Evolutionary conservation across 2,797 vertebrate genomes (phyloP), one percentile per base, ranked within the genome.

Genomic region (Falco columbarius): DNA sequence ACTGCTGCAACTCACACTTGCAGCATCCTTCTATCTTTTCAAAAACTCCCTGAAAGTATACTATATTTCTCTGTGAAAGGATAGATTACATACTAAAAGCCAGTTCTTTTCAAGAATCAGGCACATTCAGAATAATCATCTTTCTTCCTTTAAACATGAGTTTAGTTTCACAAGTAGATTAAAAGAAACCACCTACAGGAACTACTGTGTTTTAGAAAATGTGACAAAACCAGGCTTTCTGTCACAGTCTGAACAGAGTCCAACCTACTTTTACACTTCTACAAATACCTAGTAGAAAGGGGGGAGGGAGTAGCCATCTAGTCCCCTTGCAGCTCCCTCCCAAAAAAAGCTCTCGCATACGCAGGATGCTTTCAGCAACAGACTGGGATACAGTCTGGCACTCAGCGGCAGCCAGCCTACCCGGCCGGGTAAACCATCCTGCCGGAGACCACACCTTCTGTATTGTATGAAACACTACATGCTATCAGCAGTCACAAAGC

Each of bases 101-200:
- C 21, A 92, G 54, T 51, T 51, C 38, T 90, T 56, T 61, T 40
- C 52, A 90, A 81, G 26, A 49, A 67, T 22, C 38, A 56, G 8
- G 42, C 38, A 82, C 24, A 32, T 32, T 62, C 49, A 83, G 51
- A 88, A 90, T 73, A 93, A 74, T 56, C 24, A 66, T 36, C 27
- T 38, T 38, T 38, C 36, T 38, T 38, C 36, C 36, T 38, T 38
- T 38, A 10, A 38, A 38, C 36, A 38, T 38, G 1, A 91, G 34
- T 85, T 89, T 55, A 36, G 56, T 83, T 94, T 91, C 61, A 74
- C 81, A 89, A 82, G 77, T 40, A 75, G 59, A 72, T 82, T 92
- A 74, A 74, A 93, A 90, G 55, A 90, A 86, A 61, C 46, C 74
- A 91, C 90, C 88, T 90, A 93, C 88, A 95, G 70, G 29, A 79